Base-by-base conservation (phyloP, 1,140 invertebrate genomes). In the Drosophila chauvacae region DNA sequence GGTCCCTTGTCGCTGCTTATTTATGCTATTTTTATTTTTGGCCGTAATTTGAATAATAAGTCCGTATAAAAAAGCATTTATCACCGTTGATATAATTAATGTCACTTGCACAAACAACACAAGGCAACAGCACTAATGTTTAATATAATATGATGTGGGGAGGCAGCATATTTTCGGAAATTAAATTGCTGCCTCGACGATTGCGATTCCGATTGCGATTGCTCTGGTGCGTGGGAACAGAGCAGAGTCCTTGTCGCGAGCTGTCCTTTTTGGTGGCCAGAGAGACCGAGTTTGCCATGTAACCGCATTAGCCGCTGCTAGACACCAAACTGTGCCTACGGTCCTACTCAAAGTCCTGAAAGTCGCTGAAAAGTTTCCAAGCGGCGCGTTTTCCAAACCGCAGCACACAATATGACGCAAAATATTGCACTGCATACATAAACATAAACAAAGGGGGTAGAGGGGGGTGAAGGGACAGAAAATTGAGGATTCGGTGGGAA, bases 391-490 rank as follows among this genome's bases (percentile, higher is more conserved):
- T 68, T 70, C 39, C 48, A 70, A 73, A 69, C 84, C 80, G 53
- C 75, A 76, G 77, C 62, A 63, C 71, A 87, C 84, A 87, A 80
- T 88, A 84, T 87, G 84, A 79, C 80, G 85, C 77, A 88, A 75
- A 79, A 88, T 87, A 87, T 88, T 87, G 80, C 84, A 80, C 57
- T 57, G 72, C 80, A 88, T 85, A 90, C 85, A 90, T 90, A 90
- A 90, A 90, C 85, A 85, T 70, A 77, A 83, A 69, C 56, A 47
- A 51, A 55, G 56, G 59, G 41, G 41, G 16, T 23, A 4, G 48
- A 1, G 26, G 18, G 30, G 18, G 28, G n/a, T 7, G 11, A 3
- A 1, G 50, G 30, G 18, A 14, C 26, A 16, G 23, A 35, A n/a
- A 10, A 30, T 30, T 47, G 10, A 9, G 13, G 13, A 41, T 30